A percentile compares a stretch with the other conserved stretches of the same genome.
phyloP scores from a whole-genome alignment of 53 echinoderm and acorn worm species.

The Crossaster papposus region DNA sequence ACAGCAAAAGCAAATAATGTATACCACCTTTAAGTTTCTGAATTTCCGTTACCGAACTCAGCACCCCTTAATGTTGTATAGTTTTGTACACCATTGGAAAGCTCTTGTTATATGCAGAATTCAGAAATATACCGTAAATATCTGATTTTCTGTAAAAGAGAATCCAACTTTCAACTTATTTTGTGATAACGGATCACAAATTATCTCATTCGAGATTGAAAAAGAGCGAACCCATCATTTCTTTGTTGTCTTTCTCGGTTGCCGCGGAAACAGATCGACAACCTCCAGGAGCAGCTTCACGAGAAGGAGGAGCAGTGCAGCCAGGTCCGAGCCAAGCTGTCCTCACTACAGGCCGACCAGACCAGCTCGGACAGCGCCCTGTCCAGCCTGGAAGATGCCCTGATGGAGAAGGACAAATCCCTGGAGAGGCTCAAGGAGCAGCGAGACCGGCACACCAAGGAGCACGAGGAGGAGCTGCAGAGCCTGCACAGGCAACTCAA shows the following conservation, averaged over 20 bases:
- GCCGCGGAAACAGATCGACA: conserved; percentile 78
- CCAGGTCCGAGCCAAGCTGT: conserved; percentile 64
- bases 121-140: no score
- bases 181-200: no score
- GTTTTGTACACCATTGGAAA: no score
- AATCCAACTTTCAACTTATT: no score
- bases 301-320: conserved; percentile 79
- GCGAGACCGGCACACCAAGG: conserved; percentile 64
- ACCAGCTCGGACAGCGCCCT: conserved; percentile 91
- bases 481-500: conserved; percentile 67
- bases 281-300: conserved; percentile 82
- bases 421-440: conserved; percentile 74
- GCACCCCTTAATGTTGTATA: no score
- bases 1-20: no score
- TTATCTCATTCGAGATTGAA: no score
- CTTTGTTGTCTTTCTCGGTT: no score
- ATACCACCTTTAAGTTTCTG: no score
- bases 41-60: no score
- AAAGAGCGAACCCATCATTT: neutral
- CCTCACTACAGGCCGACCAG: conserved; percentile 82
- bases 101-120: no score
- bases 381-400: conserved; percentile 96
- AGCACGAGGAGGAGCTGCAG: conserved; percentile 76
- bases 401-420: conserved; percentile 85
- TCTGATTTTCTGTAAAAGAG: no score